Conservation (phyloP, 2,113 vertebrate species). For the Coptodon bakossiorum region DNA sequence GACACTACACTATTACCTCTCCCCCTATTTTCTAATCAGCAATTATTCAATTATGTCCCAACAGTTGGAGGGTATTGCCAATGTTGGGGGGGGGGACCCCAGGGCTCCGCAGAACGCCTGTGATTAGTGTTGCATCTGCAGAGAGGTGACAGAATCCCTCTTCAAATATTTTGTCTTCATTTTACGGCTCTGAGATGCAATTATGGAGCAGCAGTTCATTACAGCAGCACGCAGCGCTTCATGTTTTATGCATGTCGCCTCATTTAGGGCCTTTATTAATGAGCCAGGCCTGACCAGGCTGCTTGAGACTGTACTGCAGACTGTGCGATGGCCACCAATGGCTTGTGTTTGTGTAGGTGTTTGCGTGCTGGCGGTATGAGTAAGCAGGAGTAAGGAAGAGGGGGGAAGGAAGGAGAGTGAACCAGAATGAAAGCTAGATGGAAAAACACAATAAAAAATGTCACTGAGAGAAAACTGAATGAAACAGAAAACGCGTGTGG, state of each 20-base stretch:
- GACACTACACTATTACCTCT: conserved; percentile 51
- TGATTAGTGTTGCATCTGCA: conserved; percentile 77
- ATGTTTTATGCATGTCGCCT: conserved; percentile 79
- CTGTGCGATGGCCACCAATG: conserved; percentile 18
- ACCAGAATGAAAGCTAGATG: neutral
- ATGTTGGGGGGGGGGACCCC: conserved; percentile 48
- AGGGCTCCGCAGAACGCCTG: conserved; percentile 51
- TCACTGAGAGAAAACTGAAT: conserved; percentile 44
- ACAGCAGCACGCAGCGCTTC: conserved; percentile 61
- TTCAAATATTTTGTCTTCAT: conserved; percentile 83
- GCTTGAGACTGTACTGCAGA: conserved; percentile 25
- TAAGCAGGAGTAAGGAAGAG: conserved; percentile 1
- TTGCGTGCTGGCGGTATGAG: conserved; percentile 1
- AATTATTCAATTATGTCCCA: conserved; percentile 78
- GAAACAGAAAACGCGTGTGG: conserved; percentile 45
- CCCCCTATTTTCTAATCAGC: conserved; percentile 69
- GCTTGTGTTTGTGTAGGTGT: neutral
- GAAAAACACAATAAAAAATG: conserved; percentile 29
- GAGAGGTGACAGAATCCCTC: conserved; percentile 79
- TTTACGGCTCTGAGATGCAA: conserved; percentile 75
- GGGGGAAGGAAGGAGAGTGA: conserved; percentile 8
- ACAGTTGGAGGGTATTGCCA: conserved; percentile 70
- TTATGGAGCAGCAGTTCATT: conserved; percentile 80
- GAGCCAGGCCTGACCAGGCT: conserved; percentile 51
- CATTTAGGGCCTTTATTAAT: conserved; percentile 75